These are phyloP conservation scores for Dasypogon diadema DNA, from an alignment of 2,888 invertebrate species.

Conservation along the genomic window DNA sequence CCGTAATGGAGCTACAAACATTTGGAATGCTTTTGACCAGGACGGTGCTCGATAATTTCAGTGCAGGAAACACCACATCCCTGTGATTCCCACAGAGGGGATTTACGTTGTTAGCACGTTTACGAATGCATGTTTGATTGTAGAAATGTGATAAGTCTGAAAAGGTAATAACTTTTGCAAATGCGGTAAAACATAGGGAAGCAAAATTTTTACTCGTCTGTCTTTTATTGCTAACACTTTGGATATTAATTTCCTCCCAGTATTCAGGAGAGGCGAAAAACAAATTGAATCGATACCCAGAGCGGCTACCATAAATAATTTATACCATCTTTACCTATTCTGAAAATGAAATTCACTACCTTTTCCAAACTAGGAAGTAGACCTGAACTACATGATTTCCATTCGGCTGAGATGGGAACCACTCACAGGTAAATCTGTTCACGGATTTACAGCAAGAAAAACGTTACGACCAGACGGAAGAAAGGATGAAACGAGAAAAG, in stretches of 20 bases:
- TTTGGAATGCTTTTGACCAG: neutral
- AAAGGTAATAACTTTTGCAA: neutral
- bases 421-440: constrained; percentile 37
- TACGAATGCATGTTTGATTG: constrained; percentile 7
- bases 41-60: neutral
- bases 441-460: constrained; percentile 26
- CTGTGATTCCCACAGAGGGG: neutral
- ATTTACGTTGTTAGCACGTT: neutral
- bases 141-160: neutral
- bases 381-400: neutral
- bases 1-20: neutral
- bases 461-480: neutral
- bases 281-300: neutral
- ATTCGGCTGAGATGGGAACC: neutral
- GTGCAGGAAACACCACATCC: neutral
- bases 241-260: constrained; percentile 18
- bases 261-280: neutral
- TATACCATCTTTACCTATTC: constrained; percentile 4
- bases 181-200: neutral
- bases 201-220: constrained; percentile 1
- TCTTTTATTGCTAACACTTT: constrained; percentile 6
- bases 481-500: constrained; percentile 45
- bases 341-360: constrained; percentile 14
- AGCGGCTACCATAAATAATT: neutral
- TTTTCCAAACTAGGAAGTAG: neutral